Base-by-base conservation (phyloP, 1,140 invertebrate genomes). In the Ganaspis sp. region DNA sequence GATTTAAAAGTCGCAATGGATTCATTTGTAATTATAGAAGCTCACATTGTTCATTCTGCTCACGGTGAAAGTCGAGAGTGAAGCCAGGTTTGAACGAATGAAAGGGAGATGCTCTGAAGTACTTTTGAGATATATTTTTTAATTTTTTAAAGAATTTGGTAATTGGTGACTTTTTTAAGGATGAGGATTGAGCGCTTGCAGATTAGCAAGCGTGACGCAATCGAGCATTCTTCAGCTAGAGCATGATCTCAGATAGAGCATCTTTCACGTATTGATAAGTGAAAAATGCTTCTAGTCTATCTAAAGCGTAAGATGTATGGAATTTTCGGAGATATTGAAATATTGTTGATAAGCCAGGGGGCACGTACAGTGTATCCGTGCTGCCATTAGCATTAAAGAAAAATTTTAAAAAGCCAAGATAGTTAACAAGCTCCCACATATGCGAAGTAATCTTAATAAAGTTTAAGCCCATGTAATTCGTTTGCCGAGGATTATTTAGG, bases 301-400 rank as follows among this genome's bases (percentile, higher is more conserved):
- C 26, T 64, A 64, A 29, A 34, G 11, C 21, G 0, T 64, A 34
- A 29, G 12, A 64, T 64, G 58, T 64, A 64, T 64, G 58, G 26
- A 29, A 64, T 26, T 34, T 64, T 29, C 12, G 26, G 6, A 64
- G 26, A 29, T 34, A 64, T 34, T 64, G 58, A 64, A 64, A 34
- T 64, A 64, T 64, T 29, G 26, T 64, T 64, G 12, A 64, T 29
- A 64, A 64, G 11, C 75, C 73, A 64, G 58, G 58, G 54, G 21
- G 58, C 58, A 64, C 58, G 83, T 84, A 85, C 81, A 84, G 81
- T 89, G 77, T 87, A 87, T 81, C 80, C 81, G 86, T 88, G 80
- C 86, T 89, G 87, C 84, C 86, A 86, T 87, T 88, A 89, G 82
- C 78, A 75, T 88, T 82, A 87, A 83, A 21, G 72, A 78, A 72